Percentiles rank a stretch among this genome's conserved stretches.
These are phyloP conservation scores for Spongilla lacustris DNA, from an alignment of 37 sponge, comb jelly and placozoan species.

Conservation along the genomic window DNA sequence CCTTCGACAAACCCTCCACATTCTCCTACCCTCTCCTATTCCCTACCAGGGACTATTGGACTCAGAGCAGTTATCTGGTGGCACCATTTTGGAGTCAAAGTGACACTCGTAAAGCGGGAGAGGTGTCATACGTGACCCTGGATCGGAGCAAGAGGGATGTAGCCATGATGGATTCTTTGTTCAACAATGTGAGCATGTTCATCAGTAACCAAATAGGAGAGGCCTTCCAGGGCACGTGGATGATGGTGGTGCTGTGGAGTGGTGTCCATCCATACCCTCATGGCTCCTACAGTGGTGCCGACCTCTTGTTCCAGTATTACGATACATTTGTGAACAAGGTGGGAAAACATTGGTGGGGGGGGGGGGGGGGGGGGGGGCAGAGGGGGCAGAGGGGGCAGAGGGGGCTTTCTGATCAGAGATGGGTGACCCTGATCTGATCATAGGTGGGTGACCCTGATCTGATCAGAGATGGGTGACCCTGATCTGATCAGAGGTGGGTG, in stretches of 20 bases:
- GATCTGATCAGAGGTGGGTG: no score
- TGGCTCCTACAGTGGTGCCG: slow-evolving; percentile 13
- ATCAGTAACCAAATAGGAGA: not conserved
- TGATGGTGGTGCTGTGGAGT: slow-evolving; percentile 56
- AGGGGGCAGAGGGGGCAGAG: no score
- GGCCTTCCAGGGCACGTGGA: slow-evolving; percentile 40
- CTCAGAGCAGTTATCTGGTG: not conserved
- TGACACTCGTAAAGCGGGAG: slow-evolving; percentile 23
- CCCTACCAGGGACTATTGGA: not conserved
- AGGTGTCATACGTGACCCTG: slow-evolving; percentile 6
- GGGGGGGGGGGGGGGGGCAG: no score
- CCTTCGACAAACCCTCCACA: not conserved
- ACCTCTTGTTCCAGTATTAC: not conserved
- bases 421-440: no score
- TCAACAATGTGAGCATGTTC: slow-evolving; percentile 32
- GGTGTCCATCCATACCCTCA: slow-evolving; percentile 71
- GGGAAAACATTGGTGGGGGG: no score
- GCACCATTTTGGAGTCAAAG: slow-evolving; percentile 37
- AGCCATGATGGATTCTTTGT: not conserved
- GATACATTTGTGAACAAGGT: not conserved
- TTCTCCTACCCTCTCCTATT: not conserved
- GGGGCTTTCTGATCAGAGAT: no score
- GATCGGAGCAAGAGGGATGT: no score
- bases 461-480: no score
- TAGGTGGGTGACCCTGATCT: no score